Evolutionary conservation across 1,140 invertebrate species (phyloP).

Genomic region (Choristoneura fumiferana): DNA sequence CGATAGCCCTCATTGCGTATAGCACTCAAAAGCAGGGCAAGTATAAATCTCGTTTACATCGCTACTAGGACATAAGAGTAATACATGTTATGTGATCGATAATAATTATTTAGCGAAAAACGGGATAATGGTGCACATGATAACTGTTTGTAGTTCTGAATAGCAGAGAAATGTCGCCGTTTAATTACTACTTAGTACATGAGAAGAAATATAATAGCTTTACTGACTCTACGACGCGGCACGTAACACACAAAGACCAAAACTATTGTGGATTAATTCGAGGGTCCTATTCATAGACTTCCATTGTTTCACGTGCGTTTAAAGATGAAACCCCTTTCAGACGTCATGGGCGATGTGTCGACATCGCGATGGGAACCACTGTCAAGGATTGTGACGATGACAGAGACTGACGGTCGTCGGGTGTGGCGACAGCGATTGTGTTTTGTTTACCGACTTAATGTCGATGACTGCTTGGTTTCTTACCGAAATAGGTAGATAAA

Average conservation of each 20-base stretch:
- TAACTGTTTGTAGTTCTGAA: no score
- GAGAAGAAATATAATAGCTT: neutral
- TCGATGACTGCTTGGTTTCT: neutral
- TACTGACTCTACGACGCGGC: neutral
- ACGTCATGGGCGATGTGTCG: slow-evolving; percentile 19
- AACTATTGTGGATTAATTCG: slow-evolving; percentile 57
- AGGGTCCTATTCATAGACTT: slow-evolving; percentile 54
- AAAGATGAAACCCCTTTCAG: slow-evolving; percentile 47
- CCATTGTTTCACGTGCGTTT: slow-evolving; percentile 55
- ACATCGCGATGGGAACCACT: slow-evolving; percentile 9
- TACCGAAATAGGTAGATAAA: neutral
- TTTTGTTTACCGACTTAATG: neutral
- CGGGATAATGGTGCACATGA: no score
- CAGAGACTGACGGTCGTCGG: slow-evolving; percentile 3
- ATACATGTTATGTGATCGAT: no score
- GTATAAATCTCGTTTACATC: no score
- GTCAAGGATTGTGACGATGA: neutral
- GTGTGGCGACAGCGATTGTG: slow-evolving; percentile 4
- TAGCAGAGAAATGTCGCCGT: no score
- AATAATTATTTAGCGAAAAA: no score
- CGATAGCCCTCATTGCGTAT: no score
- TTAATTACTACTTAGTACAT: no score
- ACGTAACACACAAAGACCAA: slow-evolving; percentile 29
- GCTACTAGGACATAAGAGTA: no score
- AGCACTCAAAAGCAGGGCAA: no score